Evolutionary conservation across 2,888 invertebrate species (phyloP).

Genomic region (Colletes collaris): DNA sequence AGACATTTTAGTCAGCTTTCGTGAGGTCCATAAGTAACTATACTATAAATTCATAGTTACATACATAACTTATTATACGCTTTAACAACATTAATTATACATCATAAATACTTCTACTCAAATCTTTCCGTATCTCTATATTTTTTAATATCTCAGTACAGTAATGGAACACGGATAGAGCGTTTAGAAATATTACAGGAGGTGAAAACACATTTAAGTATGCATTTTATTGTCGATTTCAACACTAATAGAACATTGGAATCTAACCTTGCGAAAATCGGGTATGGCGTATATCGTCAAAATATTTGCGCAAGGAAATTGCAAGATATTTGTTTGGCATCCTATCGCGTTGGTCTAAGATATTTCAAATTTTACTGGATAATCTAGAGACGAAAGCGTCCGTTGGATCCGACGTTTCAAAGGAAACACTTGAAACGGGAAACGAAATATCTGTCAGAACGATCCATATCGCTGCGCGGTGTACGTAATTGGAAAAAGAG

Average conservation of each 20-base stretch:
- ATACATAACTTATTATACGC: no score
- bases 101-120: no score
- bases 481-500: slow-evolving; percentile 14
- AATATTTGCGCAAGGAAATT: slow-evolving; percentile 36
- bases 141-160: no score
- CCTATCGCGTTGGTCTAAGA: slow-evolving; percentile 4
- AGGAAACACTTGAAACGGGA: neutral
- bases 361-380: slow-evolving; percentile 3
- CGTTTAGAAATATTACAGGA: no score
- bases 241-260: neutral
- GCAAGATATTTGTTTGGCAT: slow-evolving; percentile 11
- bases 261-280: neutral
- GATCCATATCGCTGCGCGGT: neutral
- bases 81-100: no score
- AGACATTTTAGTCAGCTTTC: no score
- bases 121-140: no score
- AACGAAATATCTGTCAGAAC: slow-evolving; percentile 21
- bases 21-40: no score
- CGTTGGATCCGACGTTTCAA: neutral
- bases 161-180: no score
- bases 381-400: neutral
- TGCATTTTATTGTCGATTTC: no score
- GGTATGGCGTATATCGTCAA: slow-evolving; percentile 12
- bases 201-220: no score
- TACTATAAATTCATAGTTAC: no score